phyloP scores from a whole-genome alignment of 1,140 invertebrate species.

The Sminthurides bifidus region DNA sequence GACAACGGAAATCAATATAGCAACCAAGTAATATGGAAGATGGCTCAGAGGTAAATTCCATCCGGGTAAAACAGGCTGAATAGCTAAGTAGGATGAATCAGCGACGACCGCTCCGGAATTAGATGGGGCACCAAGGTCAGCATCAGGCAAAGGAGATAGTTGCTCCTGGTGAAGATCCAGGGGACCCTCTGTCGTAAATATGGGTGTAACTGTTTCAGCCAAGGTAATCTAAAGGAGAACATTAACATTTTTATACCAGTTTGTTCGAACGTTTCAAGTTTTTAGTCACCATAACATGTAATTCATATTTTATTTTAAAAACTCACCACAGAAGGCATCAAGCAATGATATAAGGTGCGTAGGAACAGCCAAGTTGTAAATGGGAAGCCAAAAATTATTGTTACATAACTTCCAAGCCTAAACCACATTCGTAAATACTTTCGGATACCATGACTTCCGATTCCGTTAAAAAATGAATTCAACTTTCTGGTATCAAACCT shows the following conservation, averaged over 20 bases:
- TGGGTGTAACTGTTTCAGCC: constrained; percentile 18
- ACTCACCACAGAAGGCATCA: constrained; percentile 28
- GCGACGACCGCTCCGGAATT: constrained; percentile 1
- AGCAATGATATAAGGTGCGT: constrained; percentile 20
- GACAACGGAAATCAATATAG: constrained; percentile 30
- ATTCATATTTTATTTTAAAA: not conserved
- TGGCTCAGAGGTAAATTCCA: constrained; percentile 30
- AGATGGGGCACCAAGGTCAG: constrained; percentile 16
- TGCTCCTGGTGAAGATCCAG: constrained; percentile 26
- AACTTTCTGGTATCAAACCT: constrained; percentile 24
- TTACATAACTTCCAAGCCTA: constrained; percentile 25
- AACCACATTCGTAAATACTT: constrained; percentile 31
- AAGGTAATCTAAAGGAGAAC: constrained; percentile 8
- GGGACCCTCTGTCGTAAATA: constrained; percentile 9
- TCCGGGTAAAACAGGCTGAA: constrained; percentile 31
- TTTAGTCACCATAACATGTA: not conserved
- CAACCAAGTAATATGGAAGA: constrained; percentile 28
- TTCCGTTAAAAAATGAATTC: constrained; percentile 22
- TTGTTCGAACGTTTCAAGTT: not conserved
- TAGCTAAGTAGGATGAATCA: constrained; percentile 25
- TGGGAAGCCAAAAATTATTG: constrained; percentile 28
- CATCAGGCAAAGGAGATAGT: constrained; percentile 24
- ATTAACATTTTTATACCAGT: not conserved
- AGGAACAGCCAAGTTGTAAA: constrained; percentile 29
- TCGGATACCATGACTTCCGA: constrained; percentile 13